Conservation (phyloP, 1,140 invertebrate species). For the Macrostomum lignano region DNA sequence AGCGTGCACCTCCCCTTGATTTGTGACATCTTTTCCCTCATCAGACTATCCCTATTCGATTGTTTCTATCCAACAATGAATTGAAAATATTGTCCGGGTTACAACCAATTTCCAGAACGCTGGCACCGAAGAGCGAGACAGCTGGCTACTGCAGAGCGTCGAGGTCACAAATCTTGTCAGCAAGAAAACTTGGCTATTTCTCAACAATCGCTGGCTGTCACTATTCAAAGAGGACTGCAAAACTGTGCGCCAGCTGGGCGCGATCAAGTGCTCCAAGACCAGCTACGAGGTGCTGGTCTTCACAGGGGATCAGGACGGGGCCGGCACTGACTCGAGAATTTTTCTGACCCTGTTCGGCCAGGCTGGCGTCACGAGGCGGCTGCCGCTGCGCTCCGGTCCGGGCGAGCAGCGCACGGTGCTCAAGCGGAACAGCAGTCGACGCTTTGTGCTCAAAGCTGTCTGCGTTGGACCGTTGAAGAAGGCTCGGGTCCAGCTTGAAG, state of each 20-base stretch:
- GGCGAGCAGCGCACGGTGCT: constrained; percentile 12
- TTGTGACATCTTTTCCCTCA: not conserved
- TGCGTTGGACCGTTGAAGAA: constrained; percentile 25
- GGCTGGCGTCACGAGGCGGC: constrained; percentile 22
- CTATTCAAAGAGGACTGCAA: constrained; percentile 19
- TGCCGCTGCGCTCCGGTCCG: constrained; percentile 14
- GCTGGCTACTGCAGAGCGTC: constrained; percentile 24
- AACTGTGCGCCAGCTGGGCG: constrained; percentile 15
- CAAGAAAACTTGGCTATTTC: constrained; percentile 21
- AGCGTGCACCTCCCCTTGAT: too few relatives aligned
- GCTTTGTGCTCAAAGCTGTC: constrained; percentile 16
- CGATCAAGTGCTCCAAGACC: constrained; percentile 16
- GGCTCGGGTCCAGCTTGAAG: constrained; percentile 24
- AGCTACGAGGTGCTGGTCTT: constrained; percentile 22
- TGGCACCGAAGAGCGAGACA: constrained; percentile 18
- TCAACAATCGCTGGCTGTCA: constrained; percentile 24
- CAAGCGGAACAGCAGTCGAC: constrained; percentile 13
- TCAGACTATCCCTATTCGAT: constrained; percentile 5
- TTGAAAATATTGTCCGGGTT: not conserved
- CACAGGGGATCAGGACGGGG: constrained; percentile 25
- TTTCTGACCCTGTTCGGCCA: constrained; percentile 28
- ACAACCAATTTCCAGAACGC: constrained; percentile 13
- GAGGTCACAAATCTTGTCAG: constrained; percentile 20
- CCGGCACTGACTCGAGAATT: constrained; percentile 28
- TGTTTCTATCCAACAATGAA: too few relatives aligned